Percentiles rank a stretch among this genome's conserved stretches.
phyloP scores from a whole-genome alignment of 1,140 invertebrate genomes.

The Polypedilum vanderplanki region DNA sequence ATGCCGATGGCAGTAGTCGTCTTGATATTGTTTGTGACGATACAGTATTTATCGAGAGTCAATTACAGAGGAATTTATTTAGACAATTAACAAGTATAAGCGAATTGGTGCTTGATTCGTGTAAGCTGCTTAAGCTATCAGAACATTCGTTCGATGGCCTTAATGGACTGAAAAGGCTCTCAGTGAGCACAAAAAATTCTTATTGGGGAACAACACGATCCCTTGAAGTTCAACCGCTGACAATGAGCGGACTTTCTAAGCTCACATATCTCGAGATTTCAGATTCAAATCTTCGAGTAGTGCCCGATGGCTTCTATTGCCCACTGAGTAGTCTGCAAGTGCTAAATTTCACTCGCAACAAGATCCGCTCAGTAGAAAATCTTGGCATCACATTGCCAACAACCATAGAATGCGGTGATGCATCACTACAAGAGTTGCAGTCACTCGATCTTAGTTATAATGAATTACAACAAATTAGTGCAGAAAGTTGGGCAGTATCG shows the following conservation, averaged over 20 bases:
- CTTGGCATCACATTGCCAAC: constrained; percentile 50
- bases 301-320: constrained; percentile 66
- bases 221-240: constrained; percentile 53
- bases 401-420: constrained; percentile 50
- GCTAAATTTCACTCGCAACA: constrained; percentile 69
- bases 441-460: constrained; percentile 65
- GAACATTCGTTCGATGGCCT: constrained; percentile 63
- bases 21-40: constrained; percentile 60
- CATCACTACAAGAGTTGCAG: constrained; percentile 47
- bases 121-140: constrained; percentile 64
- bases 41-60: constrained; percentile 59
- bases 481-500: constrained; percentile 58
- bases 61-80: constrained; percentile 57
- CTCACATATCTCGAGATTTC: constrained; percentile 62
- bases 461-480: constrained; percentile 54
- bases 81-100: constrained; percentile 59
- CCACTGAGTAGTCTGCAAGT: constrained; percentile 61
- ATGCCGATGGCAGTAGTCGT: constrained; percentile 53
- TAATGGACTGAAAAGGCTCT: constrained; percentile 58
- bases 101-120: constrained; percentile 59
- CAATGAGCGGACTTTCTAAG: constrained; percentile 58
- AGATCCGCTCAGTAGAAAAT: constrained; percentile 58
- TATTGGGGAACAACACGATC: constrained; percentile 57
- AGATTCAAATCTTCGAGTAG: constrained; percentile 62
- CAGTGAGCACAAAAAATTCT: constrained; percentile 59